These are phyloP conservation scores for Conopomorpha cramerella DNA, from an alignment of 1,140 invertebrate genomes.

Conservation along the genomic window DNA sequence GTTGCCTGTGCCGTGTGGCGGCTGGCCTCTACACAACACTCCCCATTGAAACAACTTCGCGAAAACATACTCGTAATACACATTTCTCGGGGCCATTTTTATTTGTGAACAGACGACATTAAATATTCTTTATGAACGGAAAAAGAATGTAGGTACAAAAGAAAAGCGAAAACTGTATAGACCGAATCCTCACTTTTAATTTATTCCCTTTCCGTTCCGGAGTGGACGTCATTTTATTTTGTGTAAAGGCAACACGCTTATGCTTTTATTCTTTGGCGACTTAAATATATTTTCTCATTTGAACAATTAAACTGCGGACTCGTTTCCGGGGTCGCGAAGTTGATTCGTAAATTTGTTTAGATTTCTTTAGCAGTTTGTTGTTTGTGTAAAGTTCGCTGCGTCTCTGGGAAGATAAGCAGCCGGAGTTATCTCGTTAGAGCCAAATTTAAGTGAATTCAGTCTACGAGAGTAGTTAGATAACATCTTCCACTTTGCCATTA, in stretches of 20 bases:
- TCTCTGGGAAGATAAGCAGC: slow-evolving; percentile 25
- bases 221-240: slow-evolving; percentile 37
- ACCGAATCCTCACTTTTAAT: slow-evolving; percentile 38
- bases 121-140: slow-evolving; percentile 22
- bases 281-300: slow-evolving; percentile 20
- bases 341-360: slow-evolving; percentile 37
- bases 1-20: too few relatives aligned
- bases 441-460: slow-evolving; percentile 35
- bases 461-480: slow-evolving; percentile 16
- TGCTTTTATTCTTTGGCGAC: slow-evolving; percentile 29
- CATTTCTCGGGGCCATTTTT: too few relatives aligned
- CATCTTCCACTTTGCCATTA: slow-evolving; percentile 13
- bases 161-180: slow-evolving; percentile 22
- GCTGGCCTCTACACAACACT: too few relatives aligned
- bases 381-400: slow-evolving; percentile 39
- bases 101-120: slow-evolving; percentile 17
- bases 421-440: slow-evolving; percentile 31
- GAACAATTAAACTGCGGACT: slow-evolving; percentile 16
- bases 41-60: too few relatives aligned
- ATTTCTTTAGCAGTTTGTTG: slow-evolving; percentile 41
- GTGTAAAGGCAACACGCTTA: slow-evolving; percentile 34
- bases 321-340: slow-evolving; percentile 22
- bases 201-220: slow-evolving; percentile 29
- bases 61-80: too few relatives aligned
- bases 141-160: slow-evolving; percentile 18